phyloP scores from a whole-genome alignment of 2,888 invertebrate genomes.

The Pristionchus arcanus region DNA sequence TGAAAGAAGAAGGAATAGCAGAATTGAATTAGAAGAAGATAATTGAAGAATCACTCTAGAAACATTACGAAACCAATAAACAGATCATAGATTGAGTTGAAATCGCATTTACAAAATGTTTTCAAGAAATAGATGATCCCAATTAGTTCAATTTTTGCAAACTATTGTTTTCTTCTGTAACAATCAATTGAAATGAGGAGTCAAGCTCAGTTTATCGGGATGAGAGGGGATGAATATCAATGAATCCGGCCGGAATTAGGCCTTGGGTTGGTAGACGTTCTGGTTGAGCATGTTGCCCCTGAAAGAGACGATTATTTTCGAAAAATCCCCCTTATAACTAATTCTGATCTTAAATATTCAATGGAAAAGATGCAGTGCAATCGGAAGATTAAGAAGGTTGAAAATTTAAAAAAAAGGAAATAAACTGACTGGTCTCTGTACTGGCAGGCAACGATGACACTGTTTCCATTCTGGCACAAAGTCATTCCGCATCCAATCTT shows the following conservation, averaged over 20 bases:
- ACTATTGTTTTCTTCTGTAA: too few relatives aligned
- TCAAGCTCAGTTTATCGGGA: too few relatives aligned
- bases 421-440: slow-evolving; percentile 45
- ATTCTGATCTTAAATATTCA: too few relatives aligned
- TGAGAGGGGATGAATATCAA: too few relatives aligned
- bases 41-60: not conserved
- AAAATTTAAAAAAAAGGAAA: not conserved
- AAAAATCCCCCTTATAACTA: too few relatives aligned
- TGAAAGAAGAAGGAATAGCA: not conserved
- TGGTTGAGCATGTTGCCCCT: slow-evolving; percentile 46
- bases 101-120: too few relatives aligned
- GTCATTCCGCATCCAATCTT: slow-evolving; percentile 58
- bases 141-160: too few relatives aligned
- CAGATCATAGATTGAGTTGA: not conserved
- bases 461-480: slow-evolving; percentile 25
- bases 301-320: not conserved
- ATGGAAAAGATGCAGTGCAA: too few relatives aligned
- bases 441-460: slow-evolving; percentile 56
- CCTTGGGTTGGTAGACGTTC: slow-evolving; percentile 39
- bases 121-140: too few relatives aligned
- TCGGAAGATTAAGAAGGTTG: not conserved
- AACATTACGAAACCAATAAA: slow-evolving; percentile 15
- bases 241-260: not conserved
- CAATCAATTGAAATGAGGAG: too few relatives aligned
- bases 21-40: not conserved